A percentile compares a stretch with the other conserved stretches of the same genome.
Conservation (phyloP, 2,888 invertebrate species). For the Trimorus sp. region DNA sequence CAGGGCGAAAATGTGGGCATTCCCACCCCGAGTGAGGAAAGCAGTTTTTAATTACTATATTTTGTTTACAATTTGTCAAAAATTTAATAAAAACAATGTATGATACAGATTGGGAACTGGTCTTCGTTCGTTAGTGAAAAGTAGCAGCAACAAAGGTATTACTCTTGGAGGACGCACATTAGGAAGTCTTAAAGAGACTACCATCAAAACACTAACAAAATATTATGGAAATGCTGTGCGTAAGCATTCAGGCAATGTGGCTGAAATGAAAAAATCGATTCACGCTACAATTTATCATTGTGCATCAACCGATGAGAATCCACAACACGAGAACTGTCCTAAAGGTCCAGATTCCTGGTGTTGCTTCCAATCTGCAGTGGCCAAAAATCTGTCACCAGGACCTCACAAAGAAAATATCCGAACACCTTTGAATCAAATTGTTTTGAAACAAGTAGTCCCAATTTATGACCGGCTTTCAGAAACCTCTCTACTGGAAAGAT, state of each 20-base stretch:
- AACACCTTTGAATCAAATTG: conserved; percentile 15
- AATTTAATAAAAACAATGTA: no score
- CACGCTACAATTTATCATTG: conserved; percentile 44
- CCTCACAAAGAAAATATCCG: conserved; percentile 10
- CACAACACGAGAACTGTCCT: conserved; percentile 28
- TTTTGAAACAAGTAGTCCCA: conserved; percentile 33
- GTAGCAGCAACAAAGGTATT: neutral
- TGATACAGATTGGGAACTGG: conserved; percentile 3
- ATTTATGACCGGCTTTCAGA: conserved; percentile 17
- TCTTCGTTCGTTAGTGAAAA: conserved; percentile 21
- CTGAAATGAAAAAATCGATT: no score
- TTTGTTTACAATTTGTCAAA: no score
- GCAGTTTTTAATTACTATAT: neutral
- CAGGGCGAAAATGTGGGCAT: neutral
- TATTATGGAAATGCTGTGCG: conserved; percentile 14
- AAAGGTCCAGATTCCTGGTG: conserved; percentile 47
- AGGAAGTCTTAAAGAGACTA: conserved; percentile 8
- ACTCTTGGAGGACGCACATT: conserved; percentile 11
- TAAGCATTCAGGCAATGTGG: conserved; percentile 9
- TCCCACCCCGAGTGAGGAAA: neutral
- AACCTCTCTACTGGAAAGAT: conserved; percentile 21
- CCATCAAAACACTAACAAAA: neutral
- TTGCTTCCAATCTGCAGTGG: conserved; percentile 35
- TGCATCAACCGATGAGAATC: conserved; percentile 38
- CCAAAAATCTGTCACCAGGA: conserved; percentile 17